These are phyloP conservation scores for Varecia variegata DNA, from an alignment of 2,797 vertebrate genomes.

Conservation along the genomic window DNA sequence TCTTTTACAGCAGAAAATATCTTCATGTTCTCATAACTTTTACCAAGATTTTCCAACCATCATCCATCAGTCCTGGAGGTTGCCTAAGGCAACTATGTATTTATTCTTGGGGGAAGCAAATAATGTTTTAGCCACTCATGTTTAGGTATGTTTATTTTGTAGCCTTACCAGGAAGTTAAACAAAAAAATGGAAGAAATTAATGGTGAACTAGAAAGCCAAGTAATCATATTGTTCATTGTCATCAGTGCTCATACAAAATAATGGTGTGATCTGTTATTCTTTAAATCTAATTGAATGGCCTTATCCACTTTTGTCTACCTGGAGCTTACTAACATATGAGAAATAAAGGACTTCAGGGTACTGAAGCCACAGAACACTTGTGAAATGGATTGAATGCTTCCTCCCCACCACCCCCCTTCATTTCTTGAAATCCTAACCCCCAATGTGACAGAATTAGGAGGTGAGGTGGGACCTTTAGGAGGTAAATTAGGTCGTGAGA, in stretches of 20 bases:
- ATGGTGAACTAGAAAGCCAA: background rate
- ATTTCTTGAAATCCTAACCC: background rate
- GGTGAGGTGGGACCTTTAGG: background rate
- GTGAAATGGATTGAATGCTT: background rate
- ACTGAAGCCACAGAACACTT: background rate
- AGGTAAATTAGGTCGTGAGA: background rate
- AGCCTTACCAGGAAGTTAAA: background rate
- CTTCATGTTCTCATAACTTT: background rate
- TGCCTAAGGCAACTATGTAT: background rate
- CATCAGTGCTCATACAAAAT: background rate
- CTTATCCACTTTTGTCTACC: too few relatives aligned
- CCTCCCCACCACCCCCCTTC: background rate
- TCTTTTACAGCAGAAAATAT: background rate
- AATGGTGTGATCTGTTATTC: background rate
- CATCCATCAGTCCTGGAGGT: background rate
- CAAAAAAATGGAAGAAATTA: background rate
- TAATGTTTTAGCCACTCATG: background rate
- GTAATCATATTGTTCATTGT: background rate
- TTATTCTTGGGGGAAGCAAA: background rate
- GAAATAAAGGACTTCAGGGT: too few relatives aligned
- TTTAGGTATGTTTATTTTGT: background rate
- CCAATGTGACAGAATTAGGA: background rate
- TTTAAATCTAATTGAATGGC: background rate
- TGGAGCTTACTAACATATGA: background rate
- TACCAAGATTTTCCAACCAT: background rate